Evolutionary conservation across 2,888 invertebrate species (phyloP), one percentile per base, ranked within the genome.

Genomic region (Limenitis camilla): DNA sequence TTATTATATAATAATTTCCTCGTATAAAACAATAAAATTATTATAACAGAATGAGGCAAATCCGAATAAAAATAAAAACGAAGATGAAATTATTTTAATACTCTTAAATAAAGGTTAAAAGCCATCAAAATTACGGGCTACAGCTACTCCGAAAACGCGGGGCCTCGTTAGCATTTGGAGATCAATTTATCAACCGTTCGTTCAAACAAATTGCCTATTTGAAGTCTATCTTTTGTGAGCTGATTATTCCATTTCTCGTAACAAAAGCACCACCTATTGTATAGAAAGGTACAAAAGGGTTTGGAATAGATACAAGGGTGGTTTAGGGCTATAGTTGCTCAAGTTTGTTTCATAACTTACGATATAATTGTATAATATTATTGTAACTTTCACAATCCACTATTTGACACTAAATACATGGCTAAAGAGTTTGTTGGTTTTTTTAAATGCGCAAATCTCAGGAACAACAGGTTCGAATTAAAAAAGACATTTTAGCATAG

Each of bases 171-270:
- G 29, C 44, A 45, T 45, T 45, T 45, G 36, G 35, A 45, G 44
- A 45, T 45, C 44, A 36, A 45, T 36, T 45, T 45, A 45, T 45
- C 36, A 45, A 45, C 11, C 4, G 44, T 36, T 45, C 44, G 44
- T 5, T 45, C 44, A 45, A 45, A 45, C 29, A 45, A 36, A 45
- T 45, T 45, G 44, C 44, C 36, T 45, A 45, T 45, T 36, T 45
- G 44, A 45, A 36, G 9, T 45, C 36, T 45, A 45, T 45, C 44
- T 45, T 45, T 45, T 45, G 44, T 45, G 35, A 45, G 44, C 36
- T 45, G 36, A 45, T 45, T 29, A 45, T 45, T 45, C 36, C 44
- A 45, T 28, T 45, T 45, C 44, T 35, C 29, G 10, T 36, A 19
- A 48, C 47, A 40, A 40, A 9, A 48, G 32, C 40, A 33, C 10